Evolutionary conservation across 2,888 invertebrate species (phyloP), one percentile per base, ranked within the genome.

Genomic region (Tetramorium bicarinatum): DNA sequence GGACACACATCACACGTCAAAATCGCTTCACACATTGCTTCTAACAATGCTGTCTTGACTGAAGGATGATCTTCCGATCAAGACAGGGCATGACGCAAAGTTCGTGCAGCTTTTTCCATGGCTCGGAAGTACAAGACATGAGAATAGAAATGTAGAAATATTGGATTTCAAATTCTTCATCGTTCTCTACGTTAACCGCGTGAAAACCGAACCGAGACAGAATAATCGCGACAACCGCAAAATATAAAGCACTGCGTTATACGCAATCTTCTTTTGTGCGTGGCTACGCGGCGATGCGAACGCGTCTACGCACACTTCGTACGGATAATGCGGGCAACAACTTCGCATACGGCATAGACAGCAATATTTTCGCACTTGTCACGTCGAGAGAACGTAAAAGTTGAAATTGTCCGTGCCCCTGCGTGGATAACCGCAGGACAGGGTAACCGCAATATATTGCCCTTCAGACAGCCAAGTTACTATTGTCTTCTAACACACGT

Each of bases 301-400:
- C 15, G 54, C n/a, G 54, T 15, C 54, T 29, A 41, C 38, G 71
- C 8, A 64, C 44, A 34, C 34, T 72, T 79, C 34, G 25, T 38
- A 56, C 34, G 34, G 47, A 47, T 71, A 72, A 79, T 34, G 56
- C 25, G 74, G 9, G 34, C 47, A 79, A 59, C 49, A 80, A 74
- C 29, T 8, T 49, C 18, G 41, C 66, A 52, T 61, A 34, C 64
- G 44, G 64, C 66, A 62, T 47, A 67, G 21, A 44, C 83, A 38
- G 74, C 49, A 69, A 82, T 87, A 87, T 85, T 82, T 87, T 87
- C 87, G 77, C 87, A 85, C 87, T 83, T 87, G 87, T 85, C 87
- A 74, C 62, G 62, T 84, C 77, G 41, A 77, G 74, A 13, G 75
- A 66, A 76, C 75, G 59, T 87, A 87, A 87, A 87, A 76, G 82